Base-by-base conservation (phyloP, 2,888 invertebrate species). In the Sarcophaga carnaria region DNA sequence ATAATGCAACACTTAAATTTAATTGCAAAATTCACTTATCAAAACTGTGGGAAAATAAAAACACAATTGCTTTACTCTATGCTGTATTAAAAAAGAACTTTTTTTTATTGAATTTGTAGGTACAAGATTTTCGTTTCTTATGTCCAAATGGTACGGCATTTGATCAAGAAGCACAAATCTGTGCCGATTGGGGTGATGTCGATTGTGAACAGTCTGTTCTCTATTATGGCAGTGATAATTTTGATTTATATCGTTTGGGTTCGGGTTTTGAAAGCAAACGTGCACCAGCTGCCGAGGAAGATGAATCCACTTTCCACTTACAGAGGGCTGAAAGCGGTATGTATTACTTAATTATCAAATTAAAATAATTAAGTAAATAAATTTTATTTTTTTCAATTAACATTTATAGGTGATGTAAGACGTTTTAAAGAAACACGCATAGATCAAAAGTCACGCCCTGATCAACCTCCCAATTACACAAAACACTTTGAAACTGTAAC, bases 81-180 rank as follows among this genome's bases (percentile, higher is more conserved):
- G 2, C 37, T 37, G 20, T 45, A 2, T 8, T 64, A 12, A 47
- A 27, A 27, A 62, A 63, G 17, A 64, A 76, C 54, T 75, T 83
- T 75, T 85, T 76, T 64, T 62, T 45, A 12, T 47, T 49, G 12
- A 71, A 86, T 89, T 88, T 89, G 87, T 88, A 96, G 96, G 94
- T 97, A 85, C 95, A 96, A 93, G 97, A 97, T 94, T 97, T 96
- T 95, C 95, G 97, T 91, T 98, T 98, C 94, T 95, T 97, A 92
- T 98, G 97, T 92, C 97, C 97, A 60, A 97, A 98, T 90, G 97
- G 97, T 89, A 98, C 98, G 2, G 96, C 97, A 89, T 98, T 98
- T 94, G 97, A 98, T 93, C 97, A 98, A 93, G 97, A 97, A 92
- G 97, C 97, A 83, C 97, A 97, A 94, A 98, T 97, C 37, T 98